Evolutionary conservation across 2,113 vertebrate species (phyloP).

Genomic region (Ariopsis seemanni): DNA sequence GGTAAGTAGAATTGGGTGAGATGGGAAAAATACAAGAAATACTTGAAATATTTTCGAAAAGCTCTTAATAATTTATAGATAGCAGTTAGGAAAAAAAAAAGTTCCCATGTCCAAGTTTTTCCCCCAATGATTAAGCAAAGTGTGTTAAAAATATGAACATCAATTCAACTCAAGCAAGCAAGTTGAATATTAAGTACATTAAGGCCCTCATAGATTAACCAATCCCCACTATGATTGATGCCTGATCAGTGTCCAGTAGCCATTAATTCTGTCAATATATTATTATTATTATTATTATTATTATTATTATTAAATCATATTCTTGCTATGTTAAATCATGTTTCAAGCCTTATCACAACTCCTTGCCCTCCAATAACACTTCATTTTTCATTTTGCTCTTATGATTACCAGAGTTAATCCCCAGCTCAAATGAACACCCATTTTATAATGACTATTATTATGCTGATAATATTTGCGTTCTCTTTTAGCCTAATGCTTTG

Average conservation of each 20-base stretch:
- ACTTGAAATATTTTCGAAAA: not conserved
- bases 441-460: slow-evolving; percentile 10
- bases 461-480: not conserved
- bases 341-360: no score
- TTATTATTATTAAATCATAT: not conserved
- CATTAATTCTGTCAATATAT: no score
- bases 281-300: no score
- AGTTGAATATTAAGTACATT: not conserved
- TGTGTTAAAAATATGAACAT: not conserved
- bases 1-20: not conserved
- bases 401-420: not conserved
- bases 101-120: not conserved
- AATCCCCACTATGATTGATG: not conserved
- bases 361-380: not conserved
- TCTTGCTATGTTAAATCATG: not conserved
- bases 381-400: not conserved
- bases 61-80: not conserved
- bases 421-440: not conserved
- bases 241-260: not conserved
- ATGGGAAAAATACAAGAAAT: not conserved
- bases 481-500: slow-evolving; percentile 2
- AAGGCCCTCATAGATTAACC: not conserved
- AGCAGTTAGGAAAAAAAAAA: not conserved
- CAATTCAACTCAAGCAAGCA: not conserved
- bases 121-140: not conserved